Evolutionary conservation across 1,140 invertebrate species (phyloP).

Genomic region (Tigriopus japonicus): DNA sequence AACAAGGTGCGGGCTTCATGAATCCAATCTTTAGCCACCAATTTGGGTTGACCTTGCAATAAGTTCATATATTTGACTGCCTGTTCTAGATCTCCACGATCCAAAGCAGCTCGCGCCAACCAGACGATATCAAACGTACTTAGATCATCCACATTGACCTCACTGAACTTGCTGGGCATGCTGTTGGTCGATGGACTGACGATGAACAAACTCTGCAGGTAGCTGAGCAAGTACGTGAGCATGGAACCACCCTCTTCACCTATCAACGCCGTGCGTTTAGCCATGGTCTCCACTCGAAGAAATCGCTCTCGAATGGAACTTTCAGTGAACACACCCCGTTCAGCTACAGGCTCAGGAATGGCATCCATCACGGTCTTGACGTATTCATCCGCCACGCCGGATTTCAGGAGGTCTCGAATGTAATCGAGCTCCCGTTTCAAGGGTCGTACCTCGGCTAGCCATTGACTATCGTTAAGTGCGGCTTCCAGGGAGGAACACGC

Average conservation of each 20-base stretch:
- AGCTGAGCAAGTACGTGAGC: constrained; percentile 65
- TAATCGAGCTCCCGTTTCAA: constrained; percentile 13
- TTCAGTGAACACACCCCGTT: constrained; percentile 66
- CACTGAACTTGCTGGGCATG: constrained; percentile 36
- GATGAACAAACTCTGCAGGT: constrained; percentile 53
- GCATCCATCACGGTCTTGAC: constrained; percentile 40
- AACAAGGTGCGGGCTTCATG: constrained; percentile 58
- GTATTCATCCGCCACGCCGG: constrained; percentile 19
- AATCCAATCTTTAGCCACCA: constrained; percentile 68
- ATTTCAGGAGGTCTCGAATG: not conserved
- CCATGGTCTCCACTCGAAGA: constrained; percentile 38
- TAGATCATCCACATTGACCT: constrained; percentile 45
- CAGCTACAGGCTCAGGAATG: constrained; percentile 54
- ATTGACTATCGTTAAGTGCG: constrained; percentile 38
- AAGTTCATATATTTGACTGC: constrained; percentile 77
- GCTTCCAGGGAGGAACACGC: constrained; percentile 65
- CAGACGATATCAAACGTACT: constrained; percentile 72
- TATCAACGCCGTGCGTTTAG: constrained; percentile 53
- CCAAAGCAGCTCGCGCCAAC: constrained; percentile 41
- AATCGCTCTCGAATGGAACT: constrained; percentile 64
- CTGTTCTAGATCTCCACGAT: constrained; percentile 59
- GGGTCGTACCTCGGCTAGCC: constrained; percentile 23
- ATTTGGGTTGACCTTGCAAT: constrained; percentile 56
- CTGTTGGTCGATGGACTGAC: constrained; percentile 19
- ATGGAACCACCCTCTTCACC: constrained; percentile 55